Evolutionary conservation across 2,113 vertebrate genomes (phyloP).

Genomic region (Halcyon senegalensis): DNA sequence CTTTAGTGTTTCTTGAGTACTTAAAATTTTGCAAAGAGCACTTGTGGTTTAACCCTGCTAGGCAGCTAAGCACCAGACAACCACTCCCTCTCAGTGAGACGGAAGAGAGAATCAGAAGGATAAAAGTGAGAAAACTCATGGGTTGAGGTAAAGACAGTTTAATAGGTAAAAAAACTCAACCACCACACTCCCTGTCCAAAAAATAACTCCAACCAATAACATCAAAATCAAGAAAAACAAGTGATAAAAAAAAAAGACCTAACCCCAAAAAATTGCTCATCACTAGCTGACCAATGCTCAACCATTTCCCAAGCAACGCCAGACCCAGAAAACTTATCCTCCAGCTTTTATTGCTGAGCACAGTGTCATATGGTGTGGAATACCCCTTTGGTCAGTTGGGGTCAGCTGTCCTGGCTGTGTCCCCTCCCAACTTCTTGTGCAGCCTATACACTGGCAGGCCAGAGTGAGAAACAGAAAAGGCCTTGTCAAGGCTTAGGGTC

Average conservation of each 20-base stretch:
- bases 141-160: background rate
- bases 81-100: background rate
- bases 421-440: background rate
- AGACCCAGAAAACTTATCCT: background rate
- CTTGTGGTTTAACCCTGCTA: background rate
- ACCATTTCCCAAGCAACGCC: rapidly evolving
- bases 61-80: background rate
- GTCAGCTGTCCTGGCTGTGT: background rate
- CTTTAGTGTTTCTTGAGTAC: background rate
- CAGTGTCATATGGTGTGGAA: background rate
- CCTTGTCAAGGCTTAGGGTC: too few species aligned
- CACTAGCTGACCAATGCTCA: background rate
- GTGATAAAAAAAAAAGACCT: background rate
- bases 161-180: background rate
- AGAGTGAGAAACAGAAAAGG: background rate
- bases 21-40: background rate
- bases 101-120: background rate
- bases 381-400: background rate
- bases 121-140: background rate
- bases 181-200: rapidly evolving
- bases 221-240: background rate
- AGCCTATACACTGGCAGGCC: too few species aligned
- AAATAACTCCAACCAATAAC: background rate
- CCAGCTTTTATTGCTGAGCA: background rate
- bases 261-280: background rate